phyloP scores from a whole-genome alignment of 1,140 invertebrate genomes.

The Berghia stephanieae region DNA sequence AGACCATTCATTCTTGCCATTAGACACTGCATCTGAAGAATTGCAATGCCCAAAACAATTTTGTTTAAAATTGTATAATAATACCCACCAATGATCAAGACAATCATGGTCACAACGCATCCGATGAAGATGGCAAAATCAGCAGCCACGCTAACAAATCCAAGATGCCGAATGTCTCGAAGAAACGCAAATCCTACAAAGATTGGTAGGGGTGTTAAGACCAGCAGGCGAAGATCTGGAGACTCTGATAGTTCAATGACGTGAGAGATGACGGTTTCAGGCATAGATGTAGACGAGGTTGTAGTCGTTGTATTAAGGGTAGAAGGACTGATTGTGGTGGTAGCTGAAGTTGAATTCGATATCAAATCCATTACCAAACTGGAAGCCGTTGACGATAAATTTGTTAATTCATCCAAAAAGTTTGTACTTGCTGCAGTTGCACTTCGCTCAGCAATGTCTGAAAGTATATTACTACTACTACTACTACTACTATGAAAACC shows the following conservation, averaged over 20 bases:
- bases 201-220: slow-evolving; percentile 52
- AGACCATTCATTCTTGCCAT: neutral
- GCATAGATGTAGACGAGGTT: neutral
- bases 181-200: slow-evolving; percentile 59
- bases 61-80: neutral
- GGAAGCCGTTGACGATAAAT: no score
- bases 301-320: neutral
- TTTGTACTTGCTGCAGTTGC: neutral
- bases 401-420: neutral
- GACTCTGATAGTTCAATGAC: neutral
- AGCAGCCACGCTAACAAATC: slow-evolving; percentile 54
- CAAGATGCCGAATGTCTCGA: slow-evolving; percentile 53
- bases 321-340: no score
- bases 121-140: slow-evolving; percentile 60
- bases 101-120: slow-evolving; percentile 47
- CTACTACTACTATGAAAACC: neutral
- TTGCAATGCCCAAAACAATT: neutral
- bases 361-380: no score
- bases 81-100: neutral
- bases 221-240: slow-evolving; percentile 50
- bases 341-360: neutral
- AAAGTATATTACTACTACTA: neutral
- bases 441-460: neutral
- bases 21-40: neutral
- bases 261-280: no score